Percentiles rank a stretch among this genome's conserved stretches.
phyloP scores from a whole-genome alignment of 2,888 invertebrate species.

The Stegana nigrithorax region DNA sequence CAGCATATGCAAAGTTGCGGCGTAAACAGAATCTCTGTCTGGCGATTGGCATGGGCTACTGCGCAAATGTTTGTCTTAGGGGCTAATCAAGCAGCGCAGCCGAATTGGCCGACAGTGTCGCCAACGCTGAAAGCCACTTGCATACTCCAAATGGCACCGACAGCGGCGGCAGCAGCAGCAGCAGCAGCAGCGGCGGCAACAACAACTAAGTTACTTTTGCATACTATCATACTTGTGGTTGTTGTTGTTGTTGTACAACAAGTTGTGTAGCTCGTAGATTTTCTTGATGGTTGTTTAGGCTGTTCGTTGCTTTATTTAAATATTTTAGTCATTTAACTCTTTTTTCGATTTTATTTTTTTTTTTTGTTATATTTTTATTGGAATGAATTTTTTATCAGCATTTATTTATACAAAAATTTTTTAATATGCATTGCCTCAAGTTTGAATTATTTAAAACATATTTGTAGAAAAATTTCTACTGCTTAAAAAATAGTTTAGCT shows the following conservation, averaged over 20 bases:
- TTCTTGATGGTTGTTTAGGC: slow-evolving; percentile 50
- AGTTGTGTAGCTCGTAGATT: slow-evolving; percentile 26
- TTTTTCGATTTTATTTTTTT: slow-evolving; percentile 19
- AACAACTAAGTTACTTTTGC: no score
- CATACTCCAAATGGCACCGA: not conserved
- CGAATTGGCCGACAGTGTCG: not conserved
- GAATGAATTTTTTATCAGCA: slow-evolving; percentile 25
- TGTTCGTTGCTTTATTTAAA: slow-evolving; percentile 51
- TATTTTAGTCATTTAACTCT: slow-evolving; percentile 55
- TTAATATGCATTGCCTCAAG: not conserved
- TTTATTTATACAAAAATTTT: slow-evolving; percentile 29
- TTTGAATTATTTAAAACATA: slow-evolving; percentile 30
- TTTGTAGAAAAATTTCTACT: slow-evolving; percentile 44
- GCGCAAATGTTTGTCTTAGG: no score
- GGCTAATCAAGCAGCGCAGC: no score
- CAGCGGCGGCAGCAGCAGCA: not conserved
- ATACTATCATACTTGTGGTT: not conserved
- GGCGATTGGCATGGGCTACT: no score
- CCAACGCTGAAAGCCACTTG: not conserved
- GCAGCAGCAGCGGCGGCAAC: not conserved
- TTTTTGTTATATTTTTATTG: slow-evolving; percentile 1
- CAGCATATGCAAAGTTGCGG: no score
- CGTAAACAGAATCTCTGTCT: no score
- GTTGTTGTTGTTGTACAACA: not conserved
- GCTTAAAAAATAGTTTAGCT: slow-evolving; percentile 33